Evolutionary conservation across 23 tunicate genomes (phyloP), one percentile per base, ranked within the genome.

Genomic region (Styela clava): DNA sequence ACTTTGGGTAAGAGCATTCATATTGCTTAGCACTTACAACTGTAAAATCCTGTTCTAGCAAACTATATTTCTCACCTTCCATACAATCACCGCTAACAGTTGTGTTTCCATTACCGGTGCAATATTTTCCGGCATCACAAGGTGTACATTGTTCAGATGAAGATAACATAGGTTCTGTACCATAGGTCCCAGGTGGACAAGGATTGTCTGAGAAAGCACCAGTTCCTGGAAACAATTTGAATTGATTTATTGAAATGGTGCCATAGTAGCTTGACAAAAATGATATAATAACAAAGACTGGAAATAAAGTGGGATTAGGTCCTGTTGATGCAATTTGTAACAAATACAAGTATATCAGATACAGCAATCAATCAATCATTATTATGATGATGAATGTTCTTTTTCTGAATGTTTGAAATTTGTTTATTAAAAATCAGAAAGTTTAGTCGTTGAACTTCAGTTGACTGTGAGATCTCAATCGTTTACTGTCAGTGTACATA

Each of bases 161-260:
- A 2, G 79, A 35, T 2, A 81, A 61, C 84, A 61, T 63, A 1
- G 80, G 44, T 18, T 37, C 69, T 26, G 87, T 79, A 21, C 95
- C 88, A 79, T 86, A 95, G 2, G 89, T 78, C 1, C 99, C 99
- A 83, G 99, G 89, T 1, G 92, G 92, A 74, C 99, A 95, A 0
- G 96, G 95, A 68, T 18, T 29, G 62, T 86, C 88, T 24, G 28
- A 24, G 82, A 79, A 87, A 61, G 69, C 62, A 2, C 63, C 77
- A 0, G 98, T 87, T 1, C 94, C 98, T 93, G 69, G 0, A 34
- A 65, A 35, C 5, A 33, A 73, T 69, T 16, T 16, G 12, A 16
- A 34, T 27, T 69, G 28, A 23, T 31, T 74, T 29, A 31, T 9
- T 16, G 19, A 74, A 32, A 16, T 74, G 79, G 16, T 24, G 24